Base-by-base conservation (phyloP, 1,140 invertebrate species). In the Pararge aegeria region DNA sequence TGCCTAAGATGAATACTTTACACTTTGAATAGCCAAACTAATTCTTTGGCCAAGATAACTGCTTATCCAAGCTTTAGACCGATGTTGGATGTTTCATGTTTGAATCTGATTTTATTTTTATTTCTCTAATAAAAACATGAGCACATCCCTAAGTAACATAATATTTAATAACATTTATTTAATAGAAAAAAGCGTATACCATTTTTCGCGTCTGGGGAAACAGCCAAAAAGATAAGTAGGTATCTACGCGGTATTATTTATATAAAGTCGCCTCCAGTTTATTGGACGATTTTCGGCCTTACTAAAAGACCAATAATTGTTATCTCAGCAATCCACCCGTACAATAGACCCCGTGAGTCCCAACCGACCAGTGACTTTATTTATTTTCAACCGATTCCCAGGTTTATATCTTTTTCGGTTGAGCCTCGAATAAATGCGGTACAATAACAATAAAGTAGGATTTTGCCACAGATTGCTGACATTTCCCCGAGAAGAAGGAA, bases 391-490 rank as follows among this genome's bases (percentile, higher is more conserved):
- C 75, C 78, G 67, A 83, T 87, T 81, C 57, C 67, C 76, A 81
- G 76, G 82, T 87, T 85, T 84, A 83, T 83, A 85, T 82, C 76
- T 79, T 69, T 73, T 76, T 72, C 67, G 70, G 65, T 76, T 72
- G 75, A 84, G 78, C 75, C 67, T 75, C 77, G 71, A 82, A 83
- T 86, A 85, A 84, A 86, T 76, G 80, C 78, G 79, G 77, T 75
- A 84, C 80, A 83, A 80, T 84, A 87, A 87, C 82, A 86, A 86
- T 86, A 87, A 89, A 89, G 80, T 79, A 79, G 83, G 83, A 83
- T 87, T 89, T 85, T 69, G 72, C 70, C 73, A 71, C 79, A 86
- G 83, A 87, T 89, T 81, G 80, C 83, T 83, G 83, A 87, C 86
- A 86, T 87, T 85, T 80, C 80, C 76, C 70, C 65, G 75, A 83